phyloP scores from a whole-genome alignment of 2,797 vertebrate genomes.

The Girardinus metallicus region DNA sequence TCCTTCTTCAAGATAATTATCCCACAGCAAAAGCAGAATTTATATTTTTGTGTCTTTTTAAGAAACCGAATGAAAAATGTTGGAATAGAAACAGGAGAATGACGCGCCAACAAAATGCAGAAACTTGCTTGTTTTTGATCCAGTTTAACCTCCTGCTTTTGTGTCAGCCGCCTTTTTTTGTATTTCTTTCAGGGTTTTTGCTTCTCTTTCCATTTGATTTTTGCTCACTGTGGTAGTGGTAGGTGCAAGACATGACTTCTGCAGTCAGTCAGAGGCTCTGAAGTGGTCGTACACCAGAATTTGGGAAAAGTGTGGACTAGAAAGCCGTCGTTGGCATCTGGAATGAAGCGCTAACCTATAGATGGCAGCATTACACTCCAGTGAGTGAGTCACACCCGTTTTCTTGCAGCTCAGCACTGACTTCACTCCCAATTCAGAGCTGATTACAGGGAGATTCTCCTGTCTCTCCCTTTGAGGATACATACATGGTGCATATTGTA shows the following conservation, averaged over 20 bases:
- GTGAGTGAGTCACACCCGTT: constrained; percentile 47
- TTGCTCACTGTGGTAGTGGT: background rate
- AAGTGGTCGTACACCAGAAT: background rate
- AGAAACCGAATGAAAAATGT: background rate
- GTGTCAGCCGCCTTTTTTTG: background rate
- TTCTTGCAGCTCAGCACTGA: constrained; percentile 34
- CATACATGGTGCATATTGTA: constrained; percentile 6
- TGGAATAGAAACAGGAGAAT: background rate
- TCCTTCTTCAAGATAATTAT: background rate
- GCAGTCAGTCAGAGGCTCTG: background rate
- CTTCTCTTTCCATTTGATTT: too few species aligned
- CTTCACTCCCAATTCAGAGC: constrained; percentile 17
- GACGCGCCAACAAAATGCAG: background rate
- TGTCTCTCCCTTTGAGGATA: constrained; percentile 9
- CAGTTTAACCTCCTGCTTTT: background rate
- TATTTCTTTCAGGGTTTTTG: background rate
- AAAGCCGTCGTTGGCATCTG: background rate
- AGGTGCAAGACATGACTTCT: background rate
- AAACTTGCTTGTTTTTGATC: background rate
- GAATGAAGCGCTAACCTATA: constrained; percentile 53
- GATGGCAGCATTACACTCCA: constrained; percentile 77
- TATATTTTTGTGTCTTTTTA: background rate
- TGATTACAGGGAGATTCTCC: constrained; percentile 25
- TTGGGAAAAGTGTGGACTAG: constrained; percentile 2
- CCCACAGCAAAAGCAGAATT: background rate